Conservation (phyloP, 1,140 invertebrate species). For the Panagrolaimus sp. region DNA sequence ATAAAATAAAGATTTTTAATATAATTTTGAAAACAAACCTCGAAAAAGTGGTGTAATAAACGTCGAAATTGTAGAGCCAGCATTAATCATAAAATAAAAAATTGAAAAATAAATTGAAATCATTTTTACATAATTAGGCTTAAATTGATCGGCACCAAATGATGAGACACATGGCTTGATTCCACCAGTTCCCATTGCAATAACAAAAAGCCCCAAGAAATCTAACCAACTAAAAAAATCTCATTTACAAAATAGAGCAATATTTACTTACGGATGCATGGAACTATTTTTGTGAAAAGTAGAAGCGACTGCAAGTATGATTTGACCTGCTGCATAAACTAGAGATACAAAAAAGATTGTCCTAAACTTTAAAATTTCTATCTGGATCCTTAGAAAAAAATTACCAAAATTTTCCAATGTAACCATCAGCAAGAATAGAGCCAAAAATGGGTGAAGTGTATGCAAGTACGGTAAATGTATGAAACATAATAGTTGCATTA, state of each 20-base stretch:
- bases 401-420: conserved; percentile 70
- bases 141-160: conserved; percentile 91
- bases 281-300: conserved; percentile 62
- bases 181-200: conserved; percentile 92
- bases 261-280: conserved; percentile 60
- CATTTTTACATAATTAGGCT: conserved; percentile 64
- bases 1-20: background rate
- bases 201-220: conserved; percentile 92
- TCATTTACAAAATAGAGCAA: conserved; percentile 16
- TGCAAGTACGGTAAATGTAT: conserved; percentile 72
- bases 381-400: background rate
- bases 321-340: conserved; percentile 75
- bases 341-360: conserved; percentile 59
- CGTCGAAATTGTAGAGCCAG: conserved; percentile 80
- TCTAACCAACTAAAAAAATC: conserved; percentile 62
- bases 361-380: conserved; percentile 46
- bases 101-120: conserved; percentile 75
- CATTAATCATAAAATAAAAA: conserved; percentile 87
- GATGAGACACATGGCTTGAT: conserved; percentile 85
- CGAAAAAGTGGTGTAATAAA: conserved; percentile 77
- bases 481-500: conserved; percentile 72
- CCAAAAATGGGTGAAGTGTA: conserved; percentile 81
- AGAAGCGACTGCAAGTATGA: conserved; percentile 70
- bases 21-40: conserved; percentile 31
- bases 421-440: conserved; percentile 79